phyloP scores from a whole-genome alignment of 2,888 invertebrate species.

The Phymatocera aterrima region DNA sequence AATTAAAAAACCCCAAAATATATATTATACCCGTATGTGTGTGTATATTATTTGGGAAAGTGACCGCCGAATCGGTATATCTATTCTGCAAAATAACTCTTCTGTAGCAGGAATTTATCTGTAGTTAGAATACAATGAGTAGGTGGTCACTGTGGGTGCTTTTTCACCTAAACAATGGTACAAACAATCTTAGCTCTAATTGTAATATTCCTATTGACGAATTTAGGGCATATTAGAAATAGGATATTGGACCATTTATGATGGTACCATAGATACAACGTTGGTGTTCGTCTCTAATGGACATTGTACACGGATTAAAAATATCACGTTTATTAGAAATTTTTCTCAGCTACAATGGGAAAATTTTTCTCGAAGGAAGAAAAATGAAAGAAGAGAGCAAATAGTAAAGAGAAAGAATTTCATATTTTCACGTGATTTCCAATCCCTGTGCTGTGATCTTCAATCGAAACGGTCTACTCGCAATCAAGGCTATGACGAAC shows the following conservation, averaged over 20 bases:
- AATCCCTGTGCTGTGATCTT: conserved; percentile 60
- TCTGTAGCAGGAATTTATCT: conserved; percentile 54
- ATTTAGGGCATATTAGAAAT: conserved; percentile 60
- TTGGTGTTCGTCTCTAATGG: conserved; percentile 56
- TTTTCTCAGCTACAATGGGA: neutral
- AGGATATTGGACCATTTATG: conserved; percentile 48
- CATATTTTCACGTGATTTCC: neutral
- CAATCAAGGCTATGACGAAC: conserved; percentile 65
- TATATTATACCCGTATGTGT: neutral
- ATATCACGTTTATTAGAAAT: neutral
- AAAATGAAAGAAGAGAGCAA: neutral
- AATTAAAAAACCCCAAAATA: conserved; percentile 44
- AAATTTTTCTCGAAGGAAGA: neutral
- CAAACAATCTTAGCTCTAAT: conserved; percentile 72
- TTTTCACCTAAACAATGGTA: conserved; percentile 72
- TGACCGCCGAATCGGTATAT: conserved; percentile 49
- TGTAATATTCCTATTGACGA: conserved; percentile 70
- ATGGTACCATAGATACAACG: conserved; percentile 44
- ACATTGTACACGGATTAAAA: conserved; percentile 58
- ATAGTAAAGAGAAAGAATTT: neutral
- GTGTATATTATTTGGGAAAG: conserved; percentile 39
- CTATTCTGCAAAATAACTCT: conserved; percentile 54
- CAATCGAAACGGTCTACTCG: conserved; percentile 61
- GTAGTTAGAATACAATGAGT: conserved; percentile 52
- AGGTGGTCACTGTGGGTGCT: conserved; percentile 65